These are phyloP conservation scores for Cryptocheilus praepositus DNA, from an alignment of 2,888 invertebrate species.

Conservation along the genomic window DNA sequence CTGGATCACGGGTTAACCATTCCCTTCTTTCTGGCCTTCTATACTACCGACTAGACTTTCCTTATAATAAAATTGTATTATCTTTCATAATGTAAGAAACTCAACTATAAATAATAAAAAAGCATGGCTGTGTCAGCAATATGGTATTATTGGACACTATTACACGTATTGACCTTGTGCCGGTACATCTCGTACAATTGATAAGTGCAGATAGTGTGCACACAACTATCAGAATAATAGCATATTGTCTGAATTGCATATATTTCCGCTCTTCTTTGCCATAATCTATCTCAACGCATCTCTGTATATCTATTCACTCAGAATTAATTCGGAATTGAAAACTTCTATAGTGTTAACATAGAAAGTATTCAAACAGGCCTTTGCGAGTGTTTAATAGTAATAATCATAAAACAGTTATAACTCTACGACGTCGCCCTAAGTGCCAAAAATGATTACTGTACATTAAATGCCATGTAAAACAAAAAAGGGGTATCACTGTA, in stretches of 20 bases:
- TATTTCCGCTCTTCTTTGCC: neutral
- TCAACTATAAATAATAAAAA: conserved; percentile 13
- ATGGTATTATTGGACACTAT: conserved; percentile 21
- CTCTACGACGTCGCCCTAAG: no score
- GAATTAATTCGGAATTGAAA: neutral
- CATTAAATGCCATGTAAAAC: neutral
- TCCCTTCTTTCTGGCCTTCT: neutral
- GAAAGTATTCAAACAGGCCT: neutral
- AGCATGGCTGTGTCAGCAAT: conserved; percentile 50
- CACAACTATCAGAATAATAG: neutral
- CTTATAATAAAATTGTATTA: neutral
- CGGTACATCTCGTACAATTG: neutral
- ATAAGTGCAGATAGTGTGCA: neutral
- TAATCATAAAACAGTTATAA: neutral
- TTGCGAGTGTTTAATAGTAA: neutral
- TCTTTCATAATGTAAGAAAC: neutral
- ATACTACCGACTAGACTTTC: conserved; percentile 6
- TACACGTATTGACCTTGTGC: no score
- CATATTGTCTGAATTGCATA: neutral
- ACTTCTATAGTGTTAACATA: neutral
- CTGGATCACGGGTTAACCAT: no score
- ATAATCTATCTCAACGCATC: neutral
- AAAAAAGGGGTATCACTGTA: neutral
- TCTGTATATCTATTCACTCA: no score
- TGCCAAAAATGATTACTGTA: conserved; percentile 1